These are phyloP conservation scores for Caligus rogercresseyi DNA, from an alignment of 1,140 invertebrate genomes.

Conservation along the genomic window DNA sequence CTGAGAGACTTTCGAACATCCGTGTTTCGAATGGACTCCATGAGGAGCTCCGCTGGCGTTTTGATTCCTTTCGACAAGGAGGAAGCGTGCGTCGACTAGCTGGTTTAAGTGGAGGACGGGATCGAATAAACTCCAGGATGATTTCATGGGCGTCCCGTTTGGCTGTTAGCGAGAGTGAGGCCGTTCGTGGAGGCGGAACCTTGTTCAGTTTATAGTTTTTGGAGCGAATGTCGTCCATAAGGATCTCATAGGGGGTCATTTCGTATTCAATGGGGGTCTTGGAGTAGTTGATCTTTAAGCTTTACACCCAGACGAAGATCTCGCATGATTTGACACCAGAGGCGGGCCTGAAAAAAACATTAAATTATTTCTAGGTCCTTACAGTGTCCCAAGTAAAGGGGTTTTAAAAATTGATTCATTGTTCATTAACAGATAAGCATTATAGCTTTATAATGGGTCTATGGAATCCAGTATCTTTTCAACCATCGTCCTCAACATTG, in stretches of 20 bases:
- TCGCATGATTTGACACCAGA: conserved; percentile 90
- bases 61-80: conserved; percentile 42
- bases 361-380: not conserved
- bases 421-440: not conserved
- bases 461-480: no score
- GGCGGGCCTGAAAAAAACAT: conserved; percentile 50
- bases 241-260: conserved; percentile 87
- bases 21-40: conserved; percentile 70
- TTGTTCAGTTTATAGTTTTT: conserved; percentile 31
- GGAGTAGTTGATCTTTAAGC: conserved; percentile 54
- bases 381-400: not conserved
- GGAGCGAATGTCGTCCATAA: conserved; percentile 86
- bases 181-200: conserved; percentile 53
- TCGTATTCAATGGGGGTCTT: conserved; percentile 50
- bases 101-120: conserved; percentile 76
- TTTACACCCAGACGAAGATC: conserved; percentile 66
- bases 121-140: conserved; percentile 88
- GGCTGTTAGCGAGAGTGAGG: not conserved
- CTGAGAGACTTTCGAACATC: conserved; percentile 27
- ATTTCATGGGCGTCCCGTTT: conserved; percentile 85
- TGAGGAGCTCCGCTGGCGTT: conserved; percentile 63
- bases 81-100: conserved; percentile 66
- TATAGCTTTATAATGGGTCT: not conserved
- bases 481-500: no score
- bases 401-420: no score